Evolutionary conservation across 2,888 invertebrate genomes (phyloP).

Genomic region (Eristalis arbustorum): DNA sequence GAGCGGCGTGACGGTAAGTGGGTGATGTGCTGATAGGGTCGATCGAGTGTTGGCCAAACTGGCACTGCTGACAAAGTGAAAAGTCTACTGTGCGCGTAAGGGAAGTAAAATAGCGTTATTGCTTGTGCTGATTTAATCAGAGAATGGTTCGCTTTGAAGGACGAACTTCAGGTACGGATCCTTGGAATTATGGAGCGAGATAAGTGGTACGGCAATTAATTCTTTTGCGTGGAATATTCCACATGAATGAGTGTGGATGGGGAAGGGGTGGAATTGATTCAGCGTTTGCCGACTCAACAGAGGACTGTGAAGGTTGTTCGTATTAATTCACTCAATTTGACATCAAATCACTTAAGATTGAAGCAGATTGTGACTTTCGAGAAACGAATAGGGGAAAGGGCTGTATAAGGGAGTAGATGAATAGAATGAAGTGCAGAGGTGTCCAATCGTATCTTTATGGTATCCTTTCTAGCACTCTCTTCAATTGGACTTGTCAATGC

Average conservation of each 20-base stretch:
- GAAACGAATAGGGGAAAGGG: too few species aligned
- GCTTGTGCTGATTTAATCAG: not conserved
- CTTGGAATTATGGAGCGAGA: not conserved
- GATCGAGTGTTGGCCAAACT: not conserved
- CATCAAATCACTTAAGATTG: too few species aligned
- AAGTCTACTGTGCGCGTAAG: not conserved
- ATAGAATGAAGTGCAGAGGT: too few species aligned
- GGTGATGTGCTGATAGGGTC: not conserved
- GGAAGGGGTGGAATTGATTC: too few species aligned
- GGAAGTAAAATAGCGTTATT: not conserved
- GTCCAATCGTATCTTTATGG: too few species aligned
- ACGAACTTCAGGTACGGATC: not conserved
- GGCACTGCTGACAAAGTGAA: constrained; percentile 16
- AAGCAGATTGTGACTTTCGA: too few species aligned
- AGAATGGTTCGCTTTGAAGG: not conserved
- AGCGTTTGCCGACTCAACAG: too few species aligned
- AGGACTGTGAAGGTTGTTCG: not conserved
- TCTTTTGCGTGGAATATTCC: not conserved
- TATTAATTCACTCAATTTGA: not conserved
- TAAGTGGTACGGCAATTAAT: not conserved
- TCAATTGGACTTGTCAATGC: too few species aligned
- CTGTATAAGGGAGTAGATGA: too few species aligned
- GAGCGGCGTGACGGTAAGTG: not conserved
- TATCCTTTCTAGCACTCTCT: too few species aligned
- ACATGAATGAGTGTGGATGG: not conserved